Evolutionary conservation across 2,888 invertebrate species (phyloP).

Genomic region (Drosophila mayaguana): DNA sequence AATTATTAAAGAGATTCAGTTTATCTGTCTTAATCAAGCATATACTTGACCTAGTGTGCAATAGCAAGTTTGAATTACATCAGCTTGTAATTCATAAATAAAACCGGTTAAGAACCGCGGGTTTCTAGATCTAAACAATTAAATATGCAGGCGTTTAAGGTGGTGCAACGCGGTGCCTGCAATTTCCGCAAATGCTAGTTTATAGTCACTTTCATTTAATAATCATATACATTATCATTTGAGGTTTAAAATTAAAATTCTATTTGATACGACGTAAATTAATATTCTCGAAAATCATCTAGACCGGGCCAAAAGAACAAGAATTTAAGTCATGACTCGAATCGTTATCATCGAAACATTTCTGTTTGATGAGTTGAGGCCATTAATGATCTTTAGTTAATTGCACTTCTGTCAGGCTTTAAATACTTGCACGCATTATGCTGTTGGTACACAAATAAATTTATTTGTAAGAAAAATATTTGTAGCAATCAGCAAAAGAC

Average conservation of each 20-base stretch:
- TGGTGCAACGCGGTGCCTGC: not conserved
- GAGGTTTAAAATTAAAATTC: not conserved
- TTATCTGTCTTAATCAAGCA: constrained; percentile 29
- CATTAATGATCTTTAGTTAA: not conserved
- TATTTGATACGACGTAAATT: not conserved
- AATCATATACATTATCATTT: not conserved
- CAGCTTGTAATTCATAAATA: constrained; percentile 45
- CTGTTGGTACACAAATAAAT: not conserved
- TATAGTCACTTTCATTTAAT: constrained; percentile 13
- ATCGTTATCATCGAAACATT: not conserved
- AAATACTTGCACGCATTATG: not conserved
- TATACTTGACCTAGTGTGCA: constrained; percentile 72
- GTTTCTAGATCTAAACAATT: constrained; percentile 24
- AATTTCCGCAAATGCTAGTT: constrained; percentile 7
- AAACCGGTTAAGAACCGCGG: constrained; percentile 59
- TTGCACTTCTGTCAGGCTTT: not conserved
- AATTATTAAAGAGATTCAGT: constrained; percentile 25
- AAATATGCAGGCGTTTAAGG: constrained; percentile 25
- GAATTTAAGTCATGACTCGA: not conserved
- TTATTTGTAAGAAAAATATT: constrained; percentile 38
- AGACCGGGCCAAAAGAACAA: not conserved
- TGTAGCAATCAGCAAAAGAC: constrained; percentile 56
- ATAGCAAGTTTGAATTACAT: constrained; percentile 65
- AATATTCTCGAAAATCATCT: not conserved
- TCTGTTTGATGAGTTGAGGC: not conserved